phyloP scores from a whole-genome alignment of 92 coral and sea anemone species.

The Phenganax subtilis region DNA sequence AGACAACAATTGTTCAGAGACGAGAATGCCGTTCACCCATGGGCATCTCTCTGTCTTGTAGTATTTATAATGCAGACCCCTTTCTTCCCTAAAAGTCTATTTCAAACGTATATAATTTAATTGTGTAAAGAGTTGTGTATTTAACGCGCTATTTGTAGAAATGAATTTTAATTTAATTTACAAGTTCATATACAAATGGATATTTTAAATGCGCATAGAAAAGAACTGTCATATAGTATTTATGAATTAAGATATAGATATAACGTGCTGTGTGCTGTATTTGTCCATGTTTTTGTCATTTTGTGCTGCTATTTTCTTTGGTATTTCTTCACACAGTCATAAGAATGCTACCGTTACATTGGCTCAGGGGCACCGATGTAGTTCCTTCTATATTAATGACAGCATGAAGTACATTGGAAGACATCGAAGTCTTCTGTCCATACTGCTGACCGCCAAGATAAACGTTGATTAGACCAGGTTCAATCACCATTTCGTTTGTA shows the following conservation, averaged over 20 bases:
- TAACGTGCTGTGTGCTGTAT: neutral
- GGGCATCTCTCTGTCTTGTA: too few relatives aligned
- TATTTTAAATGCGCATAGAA: slow-evolving; percentile 19
- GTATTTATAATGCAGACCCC: neutral
- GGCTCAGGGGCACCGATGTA: slow-evolving; percentile 6
- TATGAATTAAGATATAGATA: slow-evolving; percentile 8
- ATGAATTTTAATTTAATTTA: slow-evolving; percentile 11
- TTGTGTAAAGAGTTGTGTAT: neutral
- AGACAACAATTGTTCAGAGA: too few relatives aligned
- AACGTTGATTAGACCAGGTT: slow-evolving; percentile 25
- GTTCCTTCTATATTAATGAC: slow-evolving; percentile 28
- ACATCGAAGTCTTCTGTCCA: slow-evolving; percentile 21
- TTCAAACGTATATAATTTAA: slow-evolving; percentile 9
- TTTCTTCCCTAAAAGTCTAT: neutral
- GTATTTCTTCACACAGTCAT: neutral
- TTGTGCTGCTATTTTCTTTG: neutral
- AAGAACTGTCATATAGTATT: slow-evolving; percentile 14
- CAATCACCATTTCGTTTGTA: slow-evolving; percentile 29
- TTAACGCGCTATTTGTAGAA: neutral
- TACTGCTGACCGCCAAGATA: slow-evolving; percentile 42
- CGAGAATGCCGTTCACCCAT: too few relatives aligned
- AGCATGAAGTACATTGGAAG: slow-evolving; percentile 36
- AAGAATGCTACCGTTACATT: neutral
- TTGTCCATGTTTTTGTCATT: slow-evolving; percentile 2
- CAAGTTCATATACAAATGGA: neutral